Evolutionary conservation across 2,797 vertebrate genomes (phyloP).

Genomic region (Champsocephalus gunnari): DNA sequence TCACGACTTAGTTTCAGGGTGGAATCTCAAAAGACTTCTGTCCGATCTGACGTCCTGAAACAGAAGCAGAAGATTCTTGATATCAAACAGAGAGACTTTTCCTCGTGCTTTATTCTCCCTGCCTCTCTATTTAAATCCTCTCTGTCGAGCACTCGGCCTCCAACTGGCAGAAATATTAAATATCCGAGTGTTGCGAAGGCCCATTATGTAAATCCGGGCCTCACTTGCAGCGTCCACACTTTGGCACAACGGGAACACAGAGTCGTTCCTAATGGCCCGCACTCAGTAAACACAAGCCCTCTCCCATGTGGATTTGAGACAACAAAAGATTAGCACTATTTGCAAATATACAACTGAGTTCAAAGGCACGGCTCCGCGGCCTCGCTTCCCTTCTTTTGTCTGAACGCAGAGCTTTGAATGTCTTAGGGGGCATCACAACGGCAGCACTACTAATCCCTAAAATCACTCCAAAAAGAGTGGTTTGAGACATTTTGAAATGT

Average conservation of each 20-base stretch:
- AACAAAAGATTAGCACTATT: constrained; percentile 87
- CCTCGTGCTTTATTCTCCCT: not conserved
- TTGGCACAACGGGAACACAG: constrained; percentile 71
- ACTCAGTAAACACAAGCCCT: constrained; percentile 77
- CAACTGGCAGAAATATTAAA: constrained; percentile 41
- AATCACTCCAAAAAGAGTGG: not conserved
- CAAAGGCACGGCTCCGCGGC: constrained; percentile 72
- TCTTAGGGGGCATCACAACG: constrained; percentile 15
- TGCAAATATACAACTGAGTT: constrained; percentile 85
- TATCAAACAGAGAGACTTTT: not conserved
- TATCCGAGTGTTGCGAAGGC: constrained; percentile 40
- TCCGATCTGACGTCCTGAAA: not conserved
- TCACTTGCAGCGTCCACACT: constrained; percentile 76
- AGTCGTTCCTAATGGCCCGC: constrained; percentile 72
- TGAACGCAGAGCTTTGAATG: constrained; percentile 52
- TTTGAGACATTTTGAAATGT: no score
- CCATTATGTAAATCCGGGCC: constrained; percentile 73
- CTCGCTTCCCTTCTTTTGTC: constrained; percentile 78
- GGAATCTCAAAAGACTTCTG: no score
- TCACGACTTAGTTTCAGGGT: no score
- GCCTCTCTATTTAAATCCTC: not conserved
- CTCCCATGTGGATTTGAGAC: constrained; percentile 83
- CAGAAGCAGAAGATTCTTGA: not conserved
- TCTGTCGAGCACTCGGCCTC: not conserved
- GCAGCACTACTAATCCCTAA: constrained; percentile 8